Conservation (phyloP, 2,113 vertebrate species). For the Atlantisia rogersi region DNA sequence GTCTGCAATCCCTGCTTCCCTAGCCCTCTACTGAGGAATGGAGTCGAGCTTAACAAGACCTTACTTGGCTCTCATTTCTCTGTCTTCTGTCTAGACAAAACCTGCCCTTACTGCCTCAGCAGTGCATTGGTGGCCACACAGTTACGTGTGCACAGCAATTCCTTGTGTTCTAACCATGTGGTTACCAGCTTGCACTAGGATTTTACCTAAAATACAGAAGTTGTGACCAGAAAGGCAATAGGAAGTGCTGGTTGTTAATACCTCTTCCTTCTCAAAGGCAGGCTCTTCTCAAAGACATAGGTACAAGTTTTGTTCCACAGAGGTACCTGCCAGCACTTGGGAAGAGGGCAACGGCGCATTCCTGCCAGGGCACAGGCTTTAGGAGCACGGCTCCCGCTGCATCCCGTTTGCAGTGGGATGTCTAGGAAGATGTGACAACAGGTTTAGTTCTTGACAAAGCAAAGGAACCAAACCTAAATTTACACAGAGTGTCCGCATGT, state of each 20-base stretch:
- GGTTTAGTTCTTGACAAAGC: not conserved
- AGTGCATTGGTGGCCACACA: not conserved
- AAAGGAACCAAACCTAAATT: not conserved
- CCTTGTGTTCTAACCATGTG: not conserved
- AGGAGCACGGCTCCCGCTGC: not conserved
- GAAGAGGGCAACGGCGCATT: not conserved
- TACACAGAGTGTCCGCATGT: not conserved
- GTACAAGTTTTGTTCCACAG: not conserved
- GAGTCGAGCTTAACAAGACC: not conserved
- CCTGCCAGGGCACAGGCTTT: not conserved
- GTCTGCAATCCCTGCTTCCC: not conserved
- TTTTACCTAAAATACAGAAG: not conserved
- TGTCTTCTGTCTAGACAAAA: not conserved
- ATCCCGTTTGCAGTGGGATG: not conserved
- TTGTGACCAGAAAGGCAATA: not conserved
- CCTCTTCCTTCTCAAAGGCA: not conserved
- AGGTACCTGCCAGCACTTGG: accelerated
- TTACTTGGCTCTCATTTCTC: not conserved
- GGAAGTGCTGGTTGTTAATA: not conserved
- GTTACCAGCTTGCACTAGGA: not conserved
- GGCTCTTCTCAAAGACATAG: not conserved
- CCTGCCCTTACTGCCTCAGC: not conserved
- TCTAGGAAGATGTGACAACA: not conserved
- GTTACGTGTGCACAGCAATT: not conserved
- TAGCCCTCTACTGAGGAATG: not conserved